phyloP scores from a whole-genome alignment of 2,888 invertebrate species.

The Crepidodera aurea region DNA sequence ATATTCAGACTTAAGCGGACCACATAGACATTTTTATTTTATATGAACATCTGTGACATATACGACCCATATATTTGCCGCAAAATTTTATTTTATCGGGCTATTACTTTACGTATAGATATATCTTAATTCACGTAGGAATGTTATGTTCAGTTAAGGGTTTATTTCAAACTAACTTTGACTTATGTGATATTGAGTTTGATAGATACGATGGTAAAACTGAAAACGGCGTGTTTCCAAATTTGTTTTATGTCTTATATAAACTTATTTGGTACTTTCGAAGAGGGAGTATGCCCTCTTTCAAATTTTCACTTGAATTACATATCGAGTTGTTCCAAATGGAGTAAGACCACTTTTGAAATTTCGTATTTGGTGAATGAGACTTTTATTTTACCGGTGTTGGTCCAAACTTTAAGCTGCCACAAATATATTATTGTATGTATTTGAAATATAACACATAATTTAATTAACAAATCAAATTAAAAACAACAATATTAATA shows the following conservation, averaged over 20 bases:
- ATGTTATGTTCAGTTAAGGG: constrained; percentile 29
- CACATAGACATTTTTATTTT: constrained; percentile 44
- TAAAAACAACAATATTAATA: too few relatives aligned
- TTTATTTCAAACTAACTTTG: constrained; percentile 36
- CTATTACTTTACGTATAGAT: constrained; percentile 42
- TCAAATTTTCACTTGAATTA: too few relatives aligned
- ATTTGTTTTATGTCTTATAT: constrained; percentile 3
- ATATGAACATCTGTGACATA: constrained; percentile 45
- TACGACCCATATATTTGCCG: constrained; percentile 45
- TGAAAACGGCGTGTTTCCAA: background rate
- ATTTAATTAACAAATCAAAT: too few relatives aligned
- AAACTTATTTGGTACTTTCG: background rate
- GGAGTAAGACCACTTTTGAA: background rate
- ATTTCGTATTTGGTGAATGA: background rate
- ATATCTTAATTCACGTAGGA: constrained; percentile 39
- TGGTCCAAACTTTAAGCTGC: too few relatives aligned
- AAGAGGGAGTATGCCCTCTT: too few relatives aligned
- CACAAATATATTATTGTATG: too few relatives aligned
- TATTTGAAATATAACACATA: too few relatives aligned
- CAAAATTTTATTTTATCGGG: constrained; percentile 41
- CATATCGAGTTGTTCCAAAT: background rate
- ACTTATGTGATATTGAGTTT: constrained; percentile 37
- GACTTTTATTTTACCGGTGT: too few relatives aligned
- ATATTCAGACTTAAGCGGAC: constrained; percentile 40
- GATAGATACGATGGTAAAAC: constrained; percentile 14